Evolutionary conservation across 1,140 invertebrate species (phyloP).

Genomic region (Muscidifurax raptorellus): DNA sequence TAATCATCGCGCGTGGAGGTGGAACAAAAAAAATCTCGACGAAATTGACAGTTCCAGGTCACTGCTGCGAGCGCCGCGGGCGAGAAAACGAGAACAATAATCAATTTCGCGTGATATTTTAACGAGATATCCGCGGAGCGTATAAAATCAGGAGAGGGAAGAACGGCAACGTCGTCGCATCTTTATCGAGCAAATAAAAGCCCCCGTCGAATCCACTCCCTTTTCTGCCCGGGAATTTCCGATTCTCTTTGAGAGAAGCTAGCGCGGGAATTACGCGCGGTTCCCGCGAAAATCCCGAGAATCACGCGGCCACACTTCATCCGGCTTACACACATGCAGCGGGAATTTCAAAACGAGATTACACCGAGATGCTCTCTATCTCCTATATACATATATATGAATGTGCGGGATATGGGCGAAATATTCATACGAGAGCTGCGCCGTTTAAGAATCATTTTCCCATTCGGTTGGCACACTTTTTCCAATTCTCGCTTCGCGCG

Average conservation of each 20-base stretch:
- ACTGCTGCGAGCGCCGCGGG: too few relatives aligned
- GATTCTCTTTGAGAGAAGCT: background rate
- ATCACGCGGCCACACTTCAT: conserved; percentile 24
- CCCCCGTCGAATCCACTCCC: background rate
- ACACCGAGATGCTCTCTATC: background rate
- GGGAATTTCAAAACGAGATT: conserved; percentile 38
- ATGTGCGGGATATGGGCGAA: background rate
- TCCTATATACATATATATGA: background rate
- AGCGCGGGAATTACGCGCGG: background rate
- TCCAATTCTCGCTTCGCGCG: background rate
- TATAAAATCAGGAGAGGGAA: background rate
- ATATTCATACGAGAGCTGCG: conserved; percentile 21
- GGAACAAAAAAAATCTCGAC: too few relatives aligned
- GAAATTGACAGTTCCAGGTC: too few relatives aligned
- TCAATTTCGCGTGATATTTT: background rate
- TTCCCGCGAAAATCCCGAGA: conserved; percentile 14
- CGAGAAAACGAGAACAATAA: too few relatives aligned
- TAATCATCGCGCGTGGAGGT: too few relatives aligned
- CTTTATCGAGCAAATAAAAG: conserved; percentile 21
- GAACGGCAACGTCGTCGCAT: background rate
- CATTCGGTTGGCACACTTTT: conserved; percentile 28
- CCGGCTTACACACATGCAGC: background rate
- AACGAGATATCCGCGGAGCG: background rate
- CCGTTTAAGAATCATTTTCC: conserved; percentile 42
- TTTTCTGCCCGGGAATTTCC: background rate